Base-by-base conservation (phyloP, 1,140 invertebrate species). In the Caligus rogercresseyi region DNA sequence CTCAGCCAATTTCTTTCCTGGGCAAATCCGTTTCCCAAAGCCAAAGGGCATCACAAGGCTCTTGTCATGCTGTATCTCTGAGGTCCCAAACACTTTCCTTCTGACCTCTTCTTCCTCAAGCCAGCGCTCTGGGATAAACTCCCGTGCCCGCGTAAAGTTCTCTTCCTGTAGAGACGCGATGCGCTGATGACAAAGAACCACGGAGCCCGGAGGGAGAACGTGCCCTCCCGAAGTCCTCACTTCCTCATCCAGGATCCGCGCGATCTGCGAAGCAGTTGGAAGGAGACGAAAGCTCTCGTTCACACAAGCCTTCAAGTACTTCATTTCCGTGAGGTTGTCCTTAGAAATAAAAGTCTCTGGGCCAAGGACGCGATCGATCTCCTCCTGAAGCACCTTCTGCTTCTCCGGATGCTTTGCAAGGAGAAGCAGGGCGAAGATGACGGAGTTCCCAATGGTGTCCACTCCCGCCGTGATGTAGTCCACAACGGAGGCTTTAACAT, bases 391-490 rank as follows among this genome's bases (percentile, higher is more conserved):
- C 66, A 71, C 72, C 19, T 74, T 69, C 65, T 77, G 77, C 0
- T 69, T 60, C 19, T 67, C 64, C 21, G 65, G 67, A 67, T 74
- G 70, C n/a, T 62, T 64, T 0, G 72, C 69, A 14, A 75, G 61
- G 56, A 71, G 67, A 64, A 71, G 70, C 1, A 75, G 61, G 14
- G 72, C 31, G 54, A 69, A 72, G 2, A 65, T 60, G 20, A 74
- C 53, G 1, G 69, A 31, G 55, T 73, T 73, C 20, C 71, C 70
- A 11, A 86, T 84, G 67, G 86, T 88, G 72, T 87, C 84, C 71
- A 89, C 88, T 54, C 86, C 86, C 21, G 85, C 85, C 1, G 85
- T 84, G 67, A 89, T 85, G 68, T 88, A 88, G 72, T 90, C 87
- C 51, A 89, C 84, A 66, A 88, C 83, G 1, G 83, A 84, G 0